Base-by-base conservation (phyloP, 2,113 vertebrate species). In the Dinomys branickii region DNA sequence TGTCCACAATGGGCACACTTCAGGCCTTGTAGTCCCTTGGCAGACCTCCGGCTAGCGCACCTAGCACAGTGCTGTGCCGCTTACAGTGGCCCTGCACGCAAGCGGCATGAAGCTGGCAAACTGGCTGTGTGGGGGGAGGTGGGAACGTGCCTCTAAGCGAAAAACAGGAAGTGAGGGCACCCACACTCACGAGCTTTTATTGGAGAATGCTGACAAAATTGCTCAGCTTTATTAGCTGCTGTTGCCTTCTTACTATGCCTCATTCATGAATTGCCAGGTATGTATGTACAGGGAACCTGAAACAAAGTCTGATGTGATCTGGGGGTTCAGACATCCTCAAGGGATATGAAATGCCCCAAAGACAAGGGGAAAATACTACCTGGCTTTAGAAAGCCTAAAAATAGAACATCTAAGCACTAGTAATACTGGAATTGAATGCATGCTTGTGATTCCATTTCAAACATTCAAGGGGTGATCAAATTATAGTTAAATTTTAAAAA, bases 191-290 rank as follows among this genome's bases (percentile, higher is more conserved):
- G 7, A 20, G 7, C 61, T 63, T n/a, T 73, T 30, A 33, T 73
- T 59, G 50, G 26, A 30, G 41, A n/a, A 26, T 7, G 44, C 12
- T 11, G 5, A n/a, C 35, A 1, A 6, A 0, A 11, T 17, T 56
- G 50, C 41, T 41, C 81, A 41, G 33, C 24, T 30, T 30, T 19
- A 30, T 30, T 30, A 28, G 19, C 2, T 17, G 24, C 33, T n/a
- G 50, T 12, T 81, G 50, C 52, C 30, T 9, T 22, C 54, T 16
- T 33, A 44, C 38, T 61, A 8, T 61, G 14, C 41, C 83, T 85
- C 9, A 13, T 33, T 84, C 44, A 85, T 85, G 38, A 85, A 65
- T 38, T 47, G 11, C 6, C 44, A 78, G 5, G 11, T 26, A 26
- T 24, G 19, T 38, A 20, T 75, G 73, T 14, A 47, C 5, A 77